Percentiles rank a stretch among this genome's conserved stretches.
Evolutionary conservation across 2,797 vertebrate genomes (phyloP).

Genomic region (Gila robusta): DNA sequence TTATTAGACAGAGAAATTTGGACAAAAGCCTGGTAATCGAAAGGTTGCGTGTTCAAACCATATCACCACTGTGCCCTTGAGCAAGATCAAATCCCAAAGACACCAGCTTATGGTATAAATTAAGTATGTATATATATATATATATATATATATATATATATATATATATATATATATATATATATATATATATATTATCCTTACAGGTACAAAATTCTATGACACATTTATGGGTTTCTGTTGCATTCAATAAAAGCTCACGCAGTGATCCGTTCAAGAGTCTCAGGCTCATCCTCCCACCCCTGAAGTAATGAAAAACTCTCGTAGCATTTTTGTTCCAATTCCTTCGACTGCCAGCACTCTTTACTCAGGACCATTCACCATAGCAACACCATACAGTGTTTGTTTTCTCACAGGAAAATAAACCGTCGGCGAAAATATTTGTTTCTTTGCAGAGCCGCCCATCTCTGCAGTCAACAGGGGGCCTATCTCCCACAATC

Average conservation of each 20-base stretch:
- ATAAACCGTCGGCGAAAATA: conserved; percentile 65
- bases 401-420: conserved; percentile 71
- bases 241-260: conserved; percentile 46
- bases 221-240: background rate
- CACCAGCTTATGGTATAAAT: background rate
- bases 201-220: background rate
- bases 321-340: conserved; percentile 57
- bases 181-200: too few species aligned
- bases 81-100: background rate
- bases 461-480: conserved; percentile 57
- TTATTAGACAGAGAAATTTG: background rate
- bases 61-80: background rate
- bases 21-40: background rate
- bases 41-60: background rate
- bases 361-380: conserved; percentile 59
- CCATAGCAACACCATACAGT: conserved; percentile 63
- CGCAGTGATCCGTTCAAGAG: conserved; percentile 47
- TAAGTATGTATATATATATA: too few species aligned
- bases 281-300: conserved; percentile 51
- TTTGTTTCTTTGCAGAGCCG: conserved; percentile 62
- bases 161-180: too few species aligned
- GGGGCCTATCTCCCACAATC: conserved; percentile 51
- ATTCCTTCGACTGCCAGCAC: conserved; percentile 48
- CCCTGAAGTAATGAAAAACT: conserved; percentile 63
- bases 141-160: too few species aligned